Conservation (phyloP, 2,113 vertebrate genomes). For the Eulemur rufifrons region DNA sequence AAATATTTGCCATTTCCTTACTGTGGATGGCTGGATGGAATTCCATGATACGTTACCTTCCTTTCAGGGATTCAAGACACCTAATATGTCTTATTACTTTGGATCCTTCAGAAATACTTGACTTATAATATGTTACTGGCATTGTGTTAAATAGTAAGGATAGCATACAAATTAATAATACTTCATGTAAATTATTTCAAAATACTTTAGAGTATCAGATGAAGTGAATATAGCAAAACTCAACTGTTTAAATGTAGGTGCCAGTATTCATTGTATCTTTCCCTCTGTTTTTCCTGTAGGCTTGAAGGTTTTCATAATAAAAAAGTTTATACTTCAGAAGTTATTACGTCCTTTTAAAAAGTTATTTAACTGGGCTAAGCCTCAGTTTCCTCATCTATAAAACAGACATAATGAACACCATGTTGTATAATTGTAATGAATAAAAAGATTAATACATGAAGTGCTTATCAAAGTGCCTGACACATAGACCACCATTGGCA, state of each 20-base stretch:
- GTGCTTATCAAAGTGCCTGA: fast-evolving
- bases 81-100: fast-evolving
- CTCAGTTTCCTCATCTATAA: not conserved
- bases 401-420: fast-evolving
- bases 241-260: fast-evolving
- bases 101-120: fast-evolving
- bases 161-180: no score
- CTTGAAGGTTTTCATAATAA: not conserved
- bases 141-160: not conserved
- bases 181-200: fast-evolving
- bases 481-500: fast-evolving
- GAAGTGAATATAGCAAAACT: not conserved
- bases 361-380: not conserved
- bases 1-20: fast-evolving
- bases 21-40: not conserved
- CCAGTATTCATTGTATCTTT: fast-evolving
- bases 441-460: fast-evolving
- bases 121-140: not conserved
- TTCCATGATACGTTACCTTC: fast-evolving
- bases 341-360: not conserved
- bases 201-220: not conserved
- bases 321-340: not conserved
- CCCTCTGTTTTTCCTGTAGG: not conserved
- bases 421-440: fast-evolving
- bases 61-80: not conserved